Percentiles rank a stretch among this genome's conserved stretches.
Evolutionary conservation across 2,113 vertebrate species (phyloP).

Genomic region (Microtus ochrogaster): DNA sequence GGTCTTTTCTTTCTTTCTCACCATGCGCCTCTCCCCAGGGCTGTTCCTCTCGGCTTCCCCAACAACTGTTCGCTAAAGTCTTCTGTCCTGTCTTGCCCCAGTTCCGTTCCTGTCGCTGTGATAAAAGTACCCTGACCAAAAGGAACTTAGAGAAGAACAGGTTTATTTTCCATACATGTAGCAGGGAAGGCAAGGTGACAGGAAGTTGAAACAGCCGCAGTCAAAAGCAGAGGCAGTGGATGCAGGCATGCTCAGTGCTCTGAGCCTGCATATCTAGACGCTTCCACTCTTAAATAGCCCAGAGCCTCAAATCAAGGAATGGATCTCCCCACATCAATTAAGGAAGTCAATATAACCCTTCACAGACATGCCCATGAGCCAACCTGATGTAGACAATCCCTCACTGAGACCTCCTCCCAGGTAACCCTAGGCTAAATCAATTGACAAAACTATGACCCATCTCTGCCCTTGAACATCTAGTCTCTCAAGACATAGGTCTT

Average conservation of each 20-base stretch:
- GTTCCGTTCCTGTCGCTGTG: not conserved
- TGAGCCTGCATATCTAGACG: not conserved
- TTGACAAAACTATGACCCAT: not conserved
- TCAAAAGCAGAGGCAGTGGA: not conserved
- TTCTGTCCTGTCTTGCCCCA: not conserved
- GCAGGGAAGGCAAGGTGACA: not conserved
- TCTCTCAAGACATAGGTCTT: not conserved
- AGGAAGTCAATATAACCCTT: not conserved
- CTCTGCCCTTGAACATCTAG: not conserved
- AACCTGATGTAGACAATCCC: not conserved
- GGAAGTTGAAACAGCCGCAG: not conserved
- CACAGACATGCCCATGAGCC: not conserved
- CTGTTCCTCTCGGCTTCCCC: no score
- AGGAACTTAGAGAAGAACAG: not conserved
- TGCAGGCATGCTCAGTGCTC: no score
- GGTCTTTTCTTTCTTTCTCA: not conserved
- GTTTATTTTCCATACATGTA: not conserved
- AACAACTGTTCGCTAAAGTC: not conserved
- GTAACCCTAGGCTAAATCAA: not conserved
- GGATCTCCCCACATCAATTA: not conserved
- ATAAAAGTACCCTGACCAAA: not conserved
- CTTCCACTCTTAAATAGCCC: not conserved
- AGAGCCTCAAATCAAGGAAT: no score
- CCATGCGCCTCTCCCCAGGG: no score
- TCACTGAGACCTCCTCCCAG: not conserved